Percentiles rank a stretch among this genome's conserved stretches.
Conservation (phyloP, 2,888 invertebrate genomes). For the Lepidonotus clava region DNA sequence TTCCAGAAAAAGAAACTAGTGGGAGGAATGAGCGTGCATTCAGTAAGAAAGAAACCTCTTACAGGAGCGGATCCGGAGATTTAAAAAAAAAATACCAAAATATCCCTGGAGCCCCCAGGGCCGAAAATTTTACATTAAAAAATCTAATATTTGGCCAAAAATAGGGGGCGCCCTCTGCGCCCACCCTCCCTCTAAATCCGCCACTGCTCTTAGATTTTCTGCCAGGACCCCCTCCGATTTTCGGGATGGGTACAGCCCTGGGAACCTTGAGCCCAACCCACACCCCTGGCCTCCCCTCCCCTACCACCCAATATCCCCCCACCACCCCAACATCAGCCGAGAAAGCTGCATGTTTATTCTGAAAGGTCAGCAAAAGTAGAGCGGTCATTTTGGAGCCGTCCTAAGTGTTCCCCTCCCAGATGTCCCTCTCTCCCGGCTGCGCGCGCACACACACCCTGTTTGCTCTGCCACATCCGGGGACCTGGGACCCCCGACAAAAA, state of each 20-base stretch:
- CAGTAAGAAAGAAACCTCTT: too few relatives aligned
- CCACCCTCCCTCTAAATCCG: too few relatives aligned
- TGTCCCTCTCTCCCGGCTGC: neutral
- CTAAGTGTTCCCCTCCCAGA: neutral
- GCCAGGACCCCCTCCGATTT: neutral
- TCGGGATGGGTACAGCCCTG: neutral
- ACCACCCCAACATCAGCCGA: neutral
- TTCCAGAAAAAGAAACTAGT: too few relatives aligned
- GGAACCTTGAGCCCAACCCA: neutral
- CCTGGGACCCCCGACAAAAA: neutral
- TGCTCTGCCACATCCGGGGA: neutral
- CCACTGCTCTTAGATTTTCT: too few relatives aligned
- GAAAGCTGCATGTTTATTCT: constrained; percentile 27
- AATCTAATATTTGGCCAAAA: too few relatives aligned
- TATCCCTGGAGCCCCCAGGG: too few relatives aligned
- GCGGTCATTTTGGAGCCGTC: constrained; percentile 5
- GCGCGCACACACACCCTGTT: neutral
- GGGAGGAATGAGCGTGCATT: too few relatives aligned
- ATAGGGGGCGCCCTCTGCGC: too few relatives aligned
- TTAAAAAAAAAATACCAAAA: too few relatives aligned
- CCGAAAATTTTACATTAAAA: too few relatives aligned
- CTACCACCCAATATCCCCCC: neutral
- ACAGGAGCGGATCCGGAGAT: too few relatives aligned
- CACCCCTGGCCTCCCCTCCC: neutral
- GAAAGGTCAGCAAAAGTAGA: constrained; percentile 37